phyloP scores from a whole-genome alignment of 2,113 vertebrate species.

The Chlorocebus sabaeus region DNA sequence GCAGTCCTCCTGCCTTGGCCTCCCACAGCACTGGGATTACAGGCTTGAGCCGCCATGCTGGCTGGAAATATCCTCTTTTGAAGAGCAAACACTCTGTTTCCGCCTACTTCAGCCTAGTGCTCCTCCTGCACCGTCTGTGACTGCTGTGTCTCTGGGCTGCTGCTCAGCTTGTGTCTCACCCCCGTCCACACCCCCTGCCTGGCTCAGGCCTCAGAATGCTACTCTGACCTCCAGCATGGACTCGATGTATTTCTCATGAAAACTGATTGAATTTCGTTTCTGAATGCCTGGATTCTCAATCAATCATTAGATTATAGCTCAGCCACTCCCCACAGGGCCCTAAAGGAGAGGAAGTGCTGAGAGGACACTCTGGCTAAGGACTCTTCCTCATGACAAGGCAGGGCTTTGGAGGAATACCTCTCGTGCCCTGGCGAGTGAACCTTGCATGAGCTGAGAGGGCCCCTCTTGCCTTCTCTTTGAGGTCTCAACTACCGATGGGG shows the following conservation, averaged over 20 bases:
- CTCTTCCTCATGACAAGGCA: neutral
- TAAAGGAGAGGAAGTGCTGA: neutral
- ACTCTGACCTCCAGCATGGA: too few relatives aligned
- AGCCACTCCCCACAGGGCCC: neutral
- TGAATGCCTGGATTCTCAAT: neutral
- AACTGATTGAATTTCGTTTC: neutral
- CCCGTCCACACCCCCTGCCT: rapidly evolving
- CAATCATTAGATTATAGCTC: neutral
- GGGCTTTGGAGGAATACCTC: neutral
- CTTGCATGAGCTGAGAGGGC: neutral
- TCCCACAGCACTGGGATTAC: too few relatives aligned
- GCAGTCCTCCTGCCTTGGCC: too few relatives aligned
- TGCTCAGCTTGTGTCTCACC: too few relatives aligned
- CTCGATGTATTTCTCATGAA: neutral
- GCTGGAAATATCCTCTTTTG: neutral
- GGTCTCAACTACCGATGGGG: neutral
- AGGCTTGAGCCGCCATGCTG: too few relatives aligned
- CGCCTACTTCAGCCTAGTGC: neutral
- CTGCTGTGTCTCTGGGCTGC: neutral
- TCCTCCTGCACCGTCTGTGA: neutral
- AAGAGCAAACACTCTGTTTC: neutral
- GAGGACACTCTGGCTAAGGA: neutral
- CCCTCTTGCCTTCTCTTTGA: neutral
- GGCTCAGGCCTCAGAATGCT: neutral
- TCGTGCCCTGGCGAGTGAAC: neutral